Evolutionary conservation across 2,888 invertebrate genomes (phyloP).

Genomic region (Elegia similella): DNA sequence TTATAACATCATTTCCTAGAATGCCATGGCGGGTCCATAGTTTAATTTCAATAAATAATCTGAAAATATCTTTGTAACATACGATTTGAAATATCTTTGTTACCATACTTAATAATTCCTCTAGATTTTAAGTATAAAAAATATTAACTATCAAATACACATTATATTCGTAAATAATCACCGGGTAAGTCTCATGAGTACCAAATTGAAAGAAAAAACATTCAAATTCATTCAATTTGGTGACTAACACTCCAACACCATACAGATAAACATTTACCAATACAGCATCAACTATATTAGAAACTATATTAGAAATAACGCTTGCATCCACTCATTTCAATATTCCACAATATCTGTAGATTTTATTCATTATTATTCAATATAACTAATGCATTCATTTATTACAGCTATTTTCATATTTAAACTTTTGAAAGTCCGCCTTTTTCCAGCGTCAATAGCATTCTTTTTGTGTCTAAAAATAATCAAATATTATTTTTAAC

Average conservation of each 20-base stretch:
- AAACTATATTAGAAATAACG: constrained; percentile 3
- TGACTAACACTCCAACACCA: not conserved
- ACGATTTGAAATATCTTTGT: too few relatives aligned
- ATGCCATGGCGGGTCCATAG: too few relatives aligned
- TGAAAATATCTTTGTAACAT: too few relatives aligned
- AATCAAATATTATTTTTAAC: too few relatives aligned
- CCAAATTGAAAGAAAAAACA: constrained; percentile 2
- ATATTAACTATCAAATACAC: too few relatives aligned
- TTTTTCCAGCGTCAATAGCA: constrained; percentile 19
- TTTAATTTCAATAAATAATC: too few relatives aligned
- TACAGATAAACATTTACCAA: not conserved
- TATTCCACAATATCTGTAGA: constrained; percentile 21
- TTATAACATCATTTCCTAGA: too few relatives aligned
- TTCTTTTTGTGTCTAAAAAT: too few relatives aligned
- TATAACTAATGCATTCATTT: constrained; percentile 21
- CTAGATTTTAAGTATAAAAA: too few relatives aligned
- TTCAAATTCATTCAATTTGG: constrained; percentile 1
- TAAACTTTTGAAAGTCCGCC: constrained; percentile 20
- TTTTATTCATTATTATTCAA: constrained; percentile 18
- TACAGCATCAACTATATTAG: too few relatives aligned
- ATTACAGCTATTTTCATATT: constrained; percentile 19
- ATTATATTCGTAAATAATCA: too few relatives aligned
- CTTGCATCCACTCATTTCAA: constrained; percentile 24
- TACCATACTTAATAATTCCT: too few relatives aligned
- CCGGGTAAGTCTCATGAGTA: not conserved